Conservation (phyloP, 2,797 vertebrate species). For the Ctenosaura bakeri region DNA sequence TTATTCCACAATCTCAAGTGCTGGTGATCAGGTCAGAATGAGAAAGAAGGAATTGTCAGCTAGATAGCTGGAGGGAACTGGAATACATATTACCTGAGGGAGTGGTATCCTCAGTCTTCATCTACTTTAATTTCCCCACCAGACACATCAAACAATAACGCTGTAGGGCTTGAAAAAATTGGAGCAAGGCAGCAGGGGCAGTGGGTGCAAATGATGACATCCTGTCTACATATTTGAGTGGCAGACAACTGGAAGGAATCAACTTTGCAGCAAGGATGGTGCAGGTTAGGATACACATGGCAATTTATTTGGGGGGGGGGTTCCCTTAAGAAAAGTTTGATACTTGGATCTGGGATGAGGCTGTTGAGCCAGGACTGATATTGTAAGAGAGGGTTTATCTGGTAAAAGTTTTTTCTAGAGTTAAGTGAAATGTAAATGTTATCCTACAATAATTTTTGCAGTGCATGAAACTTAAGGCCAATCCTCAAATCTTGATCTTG, state of each 20-base stretch:
- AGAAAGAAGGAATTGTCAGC: slow-evolving; percentile 68
- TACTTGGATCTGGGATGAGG: slow-evolving; percentile 4
- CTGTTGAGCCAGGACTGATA: not conserved
- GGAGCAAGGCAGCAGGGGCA: slow-evolving; percentile 73
- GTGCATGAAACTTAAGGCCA: not conserved
- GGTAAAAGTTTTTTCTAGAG: not conserved
- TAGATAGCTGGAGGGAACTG: slow-evolving; percentile 76
- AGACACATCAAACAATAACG: slow-evolving; percentile 80
- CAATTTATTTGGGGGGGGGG: slow-evolving; percentile 33
- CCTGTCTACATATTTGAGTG: slow-evolving; percentile 71
- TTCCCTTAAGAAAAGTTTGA: slow-evolving; percentile 5
- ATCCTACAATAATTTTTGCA: not conserved
- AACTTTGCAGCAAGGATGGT: slow-evolving; percentile 25
- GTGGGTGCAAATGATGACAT: slow-evolving; percentile 72
- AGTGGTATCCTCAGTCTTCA: slow-evolving; percentile 76
- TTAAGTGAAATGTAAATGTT: not conserved
- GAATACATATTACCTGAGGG: slow-evolving; percentile 74
- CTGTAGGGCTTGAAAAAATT: slow-evolving; percentile 82
- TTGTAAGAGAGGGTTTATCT: slow-evolving; percentile 23
- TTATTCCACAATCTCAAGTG: slow-evolving; percentile 66
- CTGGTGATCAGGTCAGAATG: slow-evolving; percentile 58
- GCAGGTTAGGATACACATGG: not conserved
- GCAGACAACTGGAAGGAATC: slow-evolving; percentile 66
- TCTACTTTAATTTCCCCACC: slow-evolving; percentile 77
- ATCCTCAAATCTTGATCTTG: not conserved